Conservation (phyloP, 2,888 invertebrate species). For the Mimachlamys varia region DNA sequence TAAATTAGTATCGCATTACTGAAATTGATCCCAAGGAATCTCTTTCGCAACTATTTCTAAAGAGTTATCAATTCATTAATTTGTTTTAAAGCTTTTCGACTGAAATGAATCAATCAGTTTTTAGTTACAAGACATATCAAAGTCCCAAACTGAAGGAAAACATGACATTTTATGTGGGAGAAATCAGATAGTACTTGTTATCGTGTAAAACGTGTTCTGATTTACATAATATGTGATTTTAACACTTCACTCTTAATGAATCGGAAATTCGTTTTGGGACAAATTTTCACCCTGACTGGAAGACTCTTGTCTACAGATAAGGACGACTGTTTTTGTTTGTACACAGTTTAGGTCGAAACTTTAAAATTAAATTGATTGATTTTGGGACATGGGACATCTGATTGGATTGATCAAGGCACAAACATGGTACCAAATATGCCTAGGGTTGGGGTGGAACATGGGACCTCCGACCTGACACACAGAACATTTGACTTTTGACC, state of each 20-base stretch:
- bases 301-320: background rate
- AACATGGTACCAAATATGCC: too few relatives aligned
- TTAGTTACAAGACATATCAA: conserved; percentile 5
- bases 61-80: conserved; percentile 20
- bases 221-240: conserved; percentile 18
- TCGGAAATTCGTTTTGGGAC: background rate
- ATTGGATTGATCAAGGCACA: background rate
- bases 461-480: background rate
- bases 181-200: background rate
- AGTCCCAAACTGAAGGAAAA: background rate
- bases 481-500: background rate
- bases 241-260: background rate
- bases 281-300: background rate
- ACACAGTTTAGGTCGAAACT: background rate
- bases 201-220: background rate
- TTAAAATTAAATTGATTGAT: too few relatives aligned
- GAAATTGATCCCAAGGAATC: conserved; percentile 13
- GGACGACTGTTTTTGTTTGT: background rate
- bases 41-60: background rate
- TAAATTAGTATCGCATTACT: conserved; percentile 31
- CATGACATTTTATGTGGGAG: background rate
- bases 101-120: background rate
- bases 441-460: too few relatives aligned
- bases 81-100: conserved; percentile 20
- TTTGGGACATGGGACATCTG: too few relatives aligned